Evolutionary conservation across 1,140 invertebrate species (phyloP), one percentile per base, ranked within the genome.

Genomic region (Hermetia illucens): DNA sequence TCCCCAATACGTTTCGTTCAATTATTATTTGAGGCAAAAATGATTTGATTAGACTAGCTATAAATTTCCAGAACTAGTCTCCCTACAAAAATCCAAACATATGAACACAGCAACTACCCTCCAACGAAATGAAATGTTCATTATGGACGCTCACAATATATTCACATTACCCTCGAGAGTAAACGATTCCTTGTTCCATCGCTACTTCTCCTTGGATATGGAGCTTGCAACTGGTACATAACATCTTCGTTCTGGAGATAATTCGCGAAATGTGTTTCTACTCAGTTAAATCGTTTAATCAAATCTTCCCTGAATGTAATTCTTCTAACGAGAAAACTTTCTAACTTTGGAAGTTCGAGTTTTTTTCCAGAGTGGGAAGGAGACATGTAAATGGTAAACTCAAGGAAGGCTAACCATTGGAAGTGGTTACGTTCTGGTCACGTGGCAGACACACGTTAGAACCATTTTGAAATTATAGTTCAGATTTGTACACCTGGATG

Each of bases 121-220:
- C n/a, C n/a, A n/a, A 29, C 16, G 18, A 19, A 34, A 34, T 34
- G 32, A 34, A 34, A 34, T 34, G 32, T 34, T 34, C 32, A 34
- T 34, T 34, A 34, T 15, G 32, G 32, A 13, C 16, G 16, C 27
- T 12, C n/a, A 15, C 27, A n/a, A n/a, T n/a, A n/a, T n/a, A n/a
- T n/a, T n/a, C n/a, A n/a, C n/a, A n/a, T n/a, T n/a, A n/a, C n/a
- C n/a, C n/a, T n/a, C n/a, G n/a, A n/a, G n/a, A n/a, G n/a, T n/a
- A n/a, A n/a, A n/a, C n/a, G n/a, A n/a, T n/a, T n/a, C n/a, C n/a
- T n/a, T n/a, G n/a, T n/a, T n/a, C n/a, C n/a, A n/a, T n/a, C n/a
- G 27, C 12, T 29, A 13, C 27, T 29, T 29, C 27, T n/a, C n/a
- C 12, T 15, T 9, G n/a, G 27, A 3, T 29, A 3, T 15, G n/a